Percentiles rank a stretch among this genome's conserved stretches.
phyloP scores from a whole-genome alignment of 1,140 invertebrate genomes.

The Anoplolepis gracilipes region DNA sequence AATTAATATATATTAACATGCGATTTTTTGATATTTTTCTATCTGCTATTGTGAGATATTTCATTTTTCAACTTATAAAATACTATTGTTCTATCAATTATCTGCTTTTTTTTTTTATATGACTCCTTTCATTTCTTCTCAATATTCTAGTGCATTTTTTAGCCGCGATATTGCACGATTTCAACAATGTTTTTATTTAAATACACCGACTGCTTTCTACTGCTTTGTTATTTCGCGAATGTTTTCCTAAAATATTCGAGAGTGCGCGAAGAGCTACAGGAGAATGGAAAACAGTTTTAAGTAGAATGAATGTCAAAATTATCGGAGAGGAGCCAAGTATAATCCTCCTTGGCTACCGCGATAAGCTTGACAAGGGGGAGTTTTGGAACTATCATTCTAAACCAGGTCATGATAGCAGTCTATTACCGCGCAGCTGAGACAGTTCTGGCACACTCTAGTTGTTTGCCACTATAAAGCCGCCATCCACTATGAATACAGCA shows the following conservation, averaged over 20 bases:
- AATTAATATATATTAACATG: neutral
- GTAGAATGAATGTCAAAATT: slow-evolving; percentile 48
- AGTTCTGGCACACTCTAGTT: slow-evolving; percentile 52
- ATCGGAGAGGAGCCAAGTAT: slow-evolving; percentile 41
- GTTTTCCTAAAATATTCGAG: slow-evolving; percentile 22
- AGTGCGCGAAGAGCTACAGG: neutral
- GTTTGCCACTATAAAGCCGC: slow-evolving; percentile 59
- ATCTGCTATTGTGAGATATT: slow-evolving; percentile 5
- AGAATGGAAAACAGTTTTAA: slow-evolving; percentile 54
- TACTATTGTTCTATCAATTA: slow-evolving; percentile 23
- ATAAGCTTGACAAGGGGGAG: slow-evolving; percentile 56
- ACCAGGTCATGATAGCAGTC: slow-evolving; percentile 61
- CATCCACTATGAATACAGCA: slow-evolving; percentile 56
- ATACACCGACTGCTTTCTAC: neutral
- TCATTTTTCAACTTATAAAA: neutral
- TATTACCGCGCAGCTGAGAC: slow-evolving; percentile 58
- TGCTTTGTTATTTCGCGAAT: slow-evolving; percentile 33
- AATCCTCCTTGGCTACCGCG: slow-evolving; percentile 52
- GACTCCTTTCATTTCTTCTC: neutral
- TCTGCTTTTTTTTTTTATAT: slow-evolving; percentile 15
- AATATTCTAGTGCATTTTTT: slow-evolving; percentile 1
- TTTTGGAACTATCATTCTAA: slow-evolving; percentile 61
- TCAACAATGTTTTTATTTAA: slow-evolving; percentile 4
- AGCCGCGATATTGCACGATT: neutral
- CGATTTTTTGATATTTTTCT: slow-evolving; percentile 9